Base-by-base conservation (phyloP, 1,140 invertebrate species). In the Thalassaphorura encarpata region DNA sequence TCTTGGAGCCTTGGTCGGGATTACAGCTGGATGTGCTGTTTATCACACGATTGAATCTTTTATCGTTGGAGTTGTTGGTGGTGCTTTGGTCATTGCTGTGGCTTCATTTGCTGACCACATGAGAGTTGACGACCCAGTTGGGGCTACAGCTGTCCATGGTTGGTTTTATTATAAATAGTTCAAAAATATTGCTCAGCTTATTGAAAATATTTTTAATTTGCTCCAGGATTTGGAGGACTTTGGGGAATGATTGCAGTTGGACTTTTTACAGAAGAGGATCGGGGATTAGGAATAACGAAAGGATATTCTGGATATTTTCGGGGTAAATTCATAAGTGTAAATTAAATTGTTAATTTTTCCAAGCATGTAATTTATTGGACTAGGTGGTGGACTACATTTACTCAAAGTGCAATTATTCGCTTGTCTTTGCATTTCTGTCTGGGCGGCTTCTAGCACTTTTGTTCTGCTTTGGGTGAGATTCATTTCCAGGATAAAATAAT, bases 41-140 rank as follows among this genome's bases (percentile, higher is more conserved):
- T 91, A 86, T 68, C 78, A 79, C 46, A 80, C 85, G 0, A 90
- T 87, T 85, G 89, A 95, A 71, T 80, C 89, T 0, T 68, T 94
- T 3, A 42, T 94, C 0, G 82, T 95, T 36, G 91, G 91, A 1
- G 73, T 79, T 21, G 74, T 94, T 11, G 90, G 90, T 0, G 84
- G 80, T 0, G 68, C 81, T 2, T 72, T 92, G 23, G 81, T 84
- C 1, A 84, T 86, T 42, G 48, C 78, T 0, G 72, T 77, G 0
- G 81, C 83, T 70, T 83, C 84, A 0, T 58, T 89, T 0, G 77
- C 94, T 40, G 87, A 93, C 67, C 76, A 70, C 63, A 63, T 89
- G 23, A 76, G 78, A 15, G 80, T 95, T 2, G 91, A 95, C 66
- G 91, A 96, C 73, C 91, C 91, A 0, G 90, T 95, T 1, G 89